A percentile compares a stretch with the other conserved stretches of the same genome.
These are phyloP conservation scores for Fragum sueziense DNA, from an alignment of 2,888 invertebrate species.

Conservation along the genomic window DNA sequence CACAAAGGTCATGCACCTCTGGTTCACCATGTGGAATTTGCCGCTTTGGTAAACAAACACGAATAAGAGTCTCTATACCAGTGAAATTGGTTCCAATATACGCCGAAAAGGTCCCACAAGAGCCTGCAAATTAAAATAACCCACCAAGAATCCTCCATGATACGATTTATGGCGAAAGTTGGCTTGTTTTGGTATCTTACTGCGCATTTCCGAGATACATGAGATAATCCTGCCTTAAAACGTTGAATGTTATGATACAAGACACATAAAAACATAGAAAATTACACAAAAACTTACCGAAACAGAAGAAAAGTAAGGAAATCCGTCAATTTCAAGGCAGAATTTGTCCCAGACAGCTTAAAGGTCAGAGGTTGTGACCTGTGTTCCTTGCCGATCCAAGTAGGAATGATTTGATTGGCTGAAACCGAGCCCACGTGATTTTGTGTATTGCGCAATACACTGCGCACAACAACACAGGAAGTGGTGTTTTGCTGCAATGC, in stretches of 20 bases:
- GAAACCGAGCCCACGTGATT: slow-evolving; percentile 46
- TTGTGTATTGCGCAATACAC: slow-evolving; percentile 45
- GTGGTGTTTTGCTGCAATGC: background rate
- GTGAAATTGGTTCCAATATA: too few species aligned
- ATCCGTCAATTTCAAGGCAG: slow-evolving; percentile 8
- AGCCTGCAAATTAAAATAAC: too few species aligned
- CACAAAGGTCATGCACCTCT: slow-evolving; percentile 77
- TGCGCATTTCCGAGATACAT: background rate
- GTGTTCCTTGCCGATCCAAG: slow-evolving; percentile 65
- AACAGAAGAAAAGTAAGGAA: slow-evolving; percentile 20
- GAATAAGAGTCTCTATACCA: too few species aligned
- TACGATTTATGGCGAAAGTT: background rate
- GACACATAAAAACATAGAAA: too few species aligned
- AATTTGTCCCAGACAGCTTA: slow-evolving; percentile 68
- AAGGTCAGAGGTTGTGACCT: slow-evolving; percentile 81
- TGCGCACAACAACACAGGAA: slow-evolving; percentile 60
- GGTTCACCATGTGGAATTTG: slow-evolving; percentile 35
- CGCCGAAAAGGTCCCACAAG: too few species aligned
- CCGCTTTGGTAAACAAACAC: background rate
- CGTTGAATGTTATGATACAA: too few species aligned
- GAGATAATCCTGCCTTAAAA: background rate
- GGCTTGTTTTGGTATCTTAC: background rate
- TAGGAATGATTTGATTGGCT: slow-evolving; percentile 70
- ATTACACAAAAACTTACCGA: slow-evolving; percentile 30
- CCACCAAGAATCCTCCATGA: background rate